Evolutionary conservation across 2,888 invertebrate genomes (phyloP), one percentile per base, ranked within the genome.

Genomic region (Baccha elongata): DNA sequence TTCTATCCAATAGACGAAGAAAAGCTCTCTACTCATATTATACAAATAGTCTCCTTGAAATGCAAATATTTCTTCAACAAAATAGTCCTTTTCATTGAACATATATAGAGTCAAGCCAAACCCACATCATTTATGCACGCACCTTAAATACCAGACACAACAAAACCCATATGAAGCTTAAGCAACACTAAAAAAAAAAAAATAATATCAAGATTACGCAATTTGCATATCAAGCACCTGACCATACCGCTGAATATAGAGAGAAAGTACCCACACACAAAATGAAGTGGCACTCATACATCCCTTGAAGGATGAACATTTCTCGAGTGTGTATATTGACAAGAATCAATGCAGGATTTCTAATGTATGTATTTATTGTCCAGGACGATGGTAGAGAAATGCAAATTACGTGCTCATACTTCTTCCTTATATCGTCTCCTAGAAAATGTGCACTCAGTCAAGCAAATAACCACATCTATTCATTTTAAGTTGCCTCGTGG

Each of bases 181-280:
- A 37, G 23, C 1, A 13, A 15, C 1, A 35, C 48, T 2, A 46
- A 55, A 46, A 7, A 21, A 35, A 55, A 10, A 44, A 32, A 13
- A 62, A 52, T 2, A 50, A 53, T 68, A 17, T 37, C 23, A 40
- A 23, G 37, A 55, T 58, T 42, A 74, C 68, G 50, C 55, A 80
- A 80, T 80, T 69, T 80, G 69, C 55, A 74, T 72, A 62, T 68
- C 50, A 72, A 68, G 68, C 62, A 68, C 72, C 67, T 73, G 79
- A 79, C 72, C 65, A 67, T 19, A 26, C 73, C 68, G 60, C 62
- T 55, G 19, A 1, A 71, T 44, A 23, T 26, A n/a, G 29, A 42
- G 35, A 32, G 13, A 5, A 3, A 32, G 23, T 19, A 6, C 29
- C 58, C 44, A 52, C 13, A 67, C 50, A 60, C 44, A 44, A 58